Percentiles rank a stretch among this genome's conserved stretches.
Evolutionary conservation across 2,113 vertebrate genomes (phyloP).

Genomic region (Ploceus nigricollis): DNA sequence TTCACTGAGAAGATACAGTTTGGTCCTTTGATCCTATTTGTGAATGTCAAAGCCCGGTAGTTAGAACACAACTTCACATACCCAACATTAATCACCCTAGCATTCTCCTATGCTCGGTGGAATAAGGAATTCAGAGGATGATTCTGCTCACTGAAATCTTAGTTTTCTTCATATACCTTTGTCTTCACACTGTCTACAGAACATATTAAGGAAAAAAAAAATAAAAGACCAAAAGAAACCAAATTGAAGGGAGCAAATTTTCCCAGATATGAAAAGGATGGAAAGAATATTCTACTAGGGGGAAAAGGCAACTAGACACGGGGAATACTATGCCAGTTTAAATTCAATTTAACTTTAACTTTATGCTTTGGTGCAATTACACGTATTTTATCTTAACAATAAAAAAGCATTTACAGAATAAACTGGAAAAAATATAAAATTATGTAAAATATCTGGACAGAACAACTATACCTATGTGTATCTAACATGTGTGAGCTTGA

Average conservation of each 20-base stretch:
- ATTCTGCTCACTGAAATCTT: background rate
- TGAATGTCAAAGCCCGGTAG: background rate
- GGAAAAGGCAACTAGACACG: background rate
- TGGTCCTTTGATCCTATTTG: background rate
- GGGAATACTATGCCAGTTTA: background rate
- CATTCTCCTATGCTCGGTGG: accelerated
- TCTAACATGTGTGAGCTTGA: background rate
- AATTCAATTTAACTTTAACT: background rate
- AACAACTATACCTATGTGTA: background rate
- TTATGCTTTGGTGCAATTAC: background rate
- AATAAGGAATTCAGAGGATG: background rate
- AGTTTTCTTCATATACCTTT: background rate
- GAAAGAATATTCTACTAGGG: background rate
- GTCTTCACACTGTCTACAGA: background rate
- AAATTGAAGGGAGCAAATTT: accelerated
- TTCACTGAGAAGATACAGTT: background rate
- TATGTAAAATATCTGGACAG: background rate
- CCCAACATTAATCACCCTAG: background rate
- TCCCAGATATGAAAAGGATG: background rate
- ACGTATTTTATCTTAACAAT: background rate
- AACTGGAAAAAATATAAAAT: background rate
- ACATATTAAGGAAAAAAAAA: background rate
- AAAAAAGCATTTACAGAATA: background rate
- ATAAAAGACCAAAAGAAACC: accelerated
- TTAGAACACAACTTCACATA: background rate